Conservation (phyloP, 1,140 invertebrate genomes). For the Drosophila repletoides region DNA sequence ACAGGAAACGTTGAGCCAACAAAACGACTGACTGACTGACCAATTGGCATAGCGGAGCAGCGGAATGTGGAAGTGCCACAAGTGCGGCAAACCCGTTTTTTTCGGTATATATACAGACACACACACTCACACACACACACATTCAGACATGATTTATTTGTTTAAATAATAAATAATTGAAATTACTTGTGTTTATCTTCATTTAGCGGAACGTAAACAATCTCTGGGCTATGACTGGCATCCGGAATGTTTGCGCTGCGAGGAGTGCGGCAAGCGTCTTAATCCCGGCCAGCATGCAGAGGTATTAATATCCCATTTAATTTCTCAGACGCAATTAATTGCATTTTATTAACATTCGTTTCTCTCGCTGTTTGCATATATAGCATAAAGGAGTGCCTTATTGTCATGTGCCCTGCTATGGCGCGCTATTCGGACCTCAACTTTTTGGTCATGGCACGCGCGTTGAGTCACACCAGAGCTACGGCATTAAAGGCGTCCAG, state of each 20-base stretch:
- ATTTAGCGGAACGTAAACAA: constrained; percentile 93
- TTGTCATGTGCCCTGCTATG: constrained; percentile 95
- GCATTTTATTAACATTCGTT: no score
- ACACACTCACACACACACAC: constrained; percentile 7
- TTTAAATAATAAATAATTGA: constrained; percentile 65
- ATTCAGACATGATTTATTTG: constrained; percentile 22
- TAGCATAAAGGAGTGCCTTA: constrained; percentile 95
- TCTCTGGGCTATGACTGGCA: constrained; percentile 97
- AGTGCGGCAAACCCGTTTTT: constrained; percentile 93
- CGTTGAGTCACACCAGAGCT: constrained; percentile 93
- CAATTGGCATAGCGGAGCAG: constrained; percentile 25
- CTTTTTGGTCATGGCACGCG: constrained; percentile 93
- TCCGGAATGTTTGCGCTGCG: constrained; percentile 93
- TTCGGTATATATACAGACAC: constrained; percentile 85
- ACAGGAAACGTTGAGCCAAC: constrained; percentile 50
- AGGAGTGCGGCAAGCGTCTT: constrained; percentile 95
- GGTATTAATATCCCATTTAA: constrained; percentile 82
- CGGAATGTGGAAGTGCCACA: constrained; percentile 93
- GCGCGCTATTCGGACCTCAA: constrained; percentile 93
- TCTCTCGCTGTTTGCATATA: constrained; percentile 32
- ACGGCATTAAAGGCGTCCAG: constrained; percentile 87
- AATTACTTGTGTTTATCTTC: constrained; percentile 56
- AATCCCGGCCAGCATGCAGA: constrained; percentile 95
- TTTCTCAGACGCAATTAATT: constrained; percentile 18
- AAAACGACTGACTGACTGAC: constrained; percentile 27